phyloP scores from a whole-genome alignment of 2,113 vertebrate species.

The Laterallus jamaicensis region DNA sequence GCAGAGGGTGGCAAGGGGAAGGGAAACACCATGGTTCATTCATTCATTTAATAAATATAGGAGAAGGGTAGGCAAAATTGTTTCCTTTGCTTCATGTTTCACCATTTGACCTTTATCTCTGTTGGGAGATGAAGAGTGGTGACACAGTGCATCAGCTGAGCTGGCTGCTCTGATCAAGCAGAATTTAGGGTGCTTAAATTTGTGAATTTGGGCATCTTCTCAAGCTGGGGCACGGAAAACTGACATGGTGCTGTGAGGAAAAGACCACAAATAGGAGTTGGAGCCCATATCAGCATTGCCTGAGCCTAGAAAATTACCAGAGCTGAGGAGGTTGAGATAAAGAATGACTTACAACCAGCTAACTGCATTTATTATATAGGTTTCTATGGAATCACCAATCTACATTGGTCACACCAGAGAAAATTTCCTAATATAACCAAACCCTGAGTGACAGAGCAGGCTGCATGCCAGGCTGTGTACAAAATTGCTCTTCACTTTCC shows the following conservation, averaged over 20 bases:
- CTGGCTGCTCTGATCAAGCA: neutral
- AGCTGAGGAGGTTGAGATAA: neutral
- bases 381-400: neutral
- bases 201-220: neutral
- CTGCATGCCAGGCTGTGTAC: neutral
- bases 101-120: neutral
- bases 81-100: neutral
- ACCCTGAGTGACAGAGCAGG: neutral
- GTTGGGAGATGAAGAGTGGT: neutral
- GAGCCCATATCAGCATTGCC: neutral
- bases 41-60: neutral
- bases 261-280: neutral
- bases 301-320: neutral
- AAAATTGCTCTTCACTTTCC: neutral
- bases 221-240: neutral
- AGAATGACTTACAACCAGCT: neutral
- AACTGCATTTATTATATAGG: neutral
- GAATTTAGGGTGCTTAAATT: neutral
- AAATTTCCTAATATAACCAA: neutral
- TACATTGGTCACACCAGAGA: neutral
- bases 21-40: neutral
- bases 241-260: neutral
- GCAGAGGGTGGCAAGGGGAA: neutral
- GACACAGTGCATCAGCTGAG: neutral
- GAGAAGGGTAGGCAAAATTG: neutral